Base-by-base conservation (phyloP, 2,113 vertebrate species). In the Ahaetulla prasina region DNA sequence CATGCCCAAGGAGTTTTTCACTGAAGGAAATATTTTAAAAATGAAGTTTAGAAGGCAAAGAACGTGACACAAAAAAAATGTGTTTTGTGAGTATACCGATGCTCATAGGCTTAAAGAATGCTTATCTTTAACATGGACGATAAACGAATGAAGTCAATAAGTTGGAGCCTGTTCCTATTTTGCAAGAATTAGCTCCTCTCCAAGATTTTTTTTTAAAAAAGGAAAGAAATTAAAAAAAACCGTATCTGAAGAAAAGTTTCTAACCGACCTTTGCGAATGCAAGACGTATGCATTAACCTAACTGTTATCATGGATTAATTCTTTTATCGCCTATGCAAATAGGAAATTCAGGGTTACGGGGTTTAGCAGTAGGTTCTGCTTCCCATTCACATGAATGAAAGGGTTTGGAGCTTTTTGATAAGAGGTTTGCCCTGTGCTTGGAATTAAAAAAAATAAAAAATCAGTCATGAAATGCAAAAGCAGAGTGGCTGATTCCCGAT, bases 251-350 rank as follows among this genome's bases (percentile, higher is more conserved):
- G n/a, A 45, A 39, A 35, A 89, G 53, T 89, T 89, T 88, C 35
- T 55, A 80, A 94, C 30, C 54, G 22, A 0, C 6, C 23, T 90
- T 93, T 39, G 39, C 16, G 85, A 63, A 89, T 74, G 27, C 30
- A 95, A 95, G 92, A 91, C 89, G 85, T 1, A 0, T 35, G 8
- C 50, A 43, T 45, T 92, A 53, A 90, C 63, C 53, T 55, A 94
- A 45, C 1, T 57, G 93, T 88, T 5, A 90, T 0, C 47, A 39
- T 53, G 39, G 20, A n/a, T 25, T 54, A 39, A 43, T 0, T 35
- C 49, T 88, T 93, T 93, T 39, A 89, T 92, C 16, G 39, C 91
- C 47, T 93, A 0, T 50, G 92, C 52, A 91, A 50, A 10, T 53
- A 27, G 8, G 27, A 94, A 54, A 94, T 23, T 7, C 47, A 35